phyloP scores from a whole-genome alignment of 35 echinoderm and acorn worm species.

The Eucidaris tribuloides region DNA sequence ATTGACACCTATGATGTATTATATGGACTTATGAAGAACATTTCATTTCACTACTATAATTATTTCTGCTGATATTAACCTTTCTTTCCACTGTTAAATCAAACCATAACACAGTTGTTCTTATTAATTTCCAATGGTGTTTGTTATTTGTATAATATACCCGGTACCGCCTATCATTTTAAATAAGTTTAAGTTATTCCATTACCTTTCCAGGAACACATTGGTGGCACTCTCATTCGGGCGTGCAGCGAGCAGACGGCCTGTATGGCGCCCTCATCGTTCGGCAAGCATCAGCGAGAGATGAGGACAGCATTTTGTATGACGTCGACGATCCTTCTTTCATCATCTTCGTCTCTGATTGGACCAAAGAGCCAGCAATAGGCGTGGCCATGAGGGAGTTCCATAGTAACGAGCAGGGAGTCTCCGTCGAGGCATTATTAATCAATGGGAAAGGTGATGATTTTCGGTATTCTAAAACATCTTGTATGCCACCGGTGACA shows the following conservation, averaged over 20 bases:
- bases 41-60: no score
- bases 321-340: constrained; percentile 23
- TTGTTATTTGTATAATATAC: no score
- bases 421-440: constrained; percentile 11
- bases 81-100: no score
- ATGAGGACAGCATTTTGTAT: neutral
- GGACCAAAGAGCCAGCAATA: neutral
- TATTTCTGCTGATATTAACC: no score
- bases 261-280: constrained; percentile 30
- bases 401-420: neutral
- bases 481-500: neutral
- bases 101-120: no score
- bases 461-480: neutral
- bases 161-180: no score
- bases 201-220: no score
- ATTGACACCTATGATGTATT: no score
- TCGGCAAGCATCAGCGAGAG: neutral
- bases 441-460: constrained; percentile 44
- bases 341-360: constrained; percentile 25
- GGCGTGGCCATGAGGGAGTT: neutral
- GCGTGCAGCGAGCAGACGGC: constrained; percentile 31
- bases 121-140: no score
- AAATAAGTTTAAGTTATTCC: no score
- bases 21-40: no score
- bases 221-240: constrained; percentile 44